phyloP scores from a whole-genome alignment of 1,140 invertebrate species.

The Triops cancriformis region DNA sequence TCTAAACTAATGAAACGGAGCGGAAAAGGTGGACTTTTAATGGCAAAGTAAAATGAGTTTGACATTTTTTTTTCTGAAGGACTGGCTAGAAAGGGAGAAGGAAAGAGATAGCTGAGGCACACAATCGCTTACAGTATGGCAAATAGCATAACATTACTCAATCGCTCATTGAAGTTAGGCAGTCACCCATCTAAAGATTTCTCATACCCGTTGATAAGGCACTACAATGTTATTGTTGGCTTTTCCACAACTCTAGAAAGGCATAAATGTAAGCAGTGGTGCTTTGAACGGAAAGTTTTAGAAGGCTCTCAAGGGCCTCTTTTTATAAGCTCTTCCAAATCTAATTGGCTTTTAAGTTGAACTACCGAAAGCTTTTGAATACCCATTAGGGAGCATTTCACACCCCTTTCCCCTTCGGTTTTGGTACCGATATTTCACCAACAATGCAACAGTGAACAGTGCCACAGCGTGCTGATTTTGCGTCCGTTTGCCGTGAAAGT shows the following conservation, averaged over 20 bases:
- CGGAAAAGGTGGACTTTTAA: background rate
- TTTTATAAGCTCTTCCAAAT: background rate
- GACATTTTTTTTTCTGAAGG: background rate
- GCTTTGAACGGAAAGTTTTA: background rate
- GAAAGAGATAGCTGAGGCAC: no score
- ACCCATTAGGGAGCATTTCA: background rate
- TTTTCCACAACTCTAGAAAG: background rate
- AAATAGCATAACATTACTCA: background rate
- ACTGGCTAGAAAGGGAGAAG: background rate
- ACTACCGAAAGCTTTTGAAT: background rate
- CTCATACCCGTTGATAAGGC: background rate
- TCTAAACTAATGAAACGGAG: conserved; percentile 11
- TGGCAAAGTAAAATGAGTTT: background rate
- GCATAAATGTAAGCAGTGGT: background rate
- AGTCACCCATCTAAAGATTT: background rate
- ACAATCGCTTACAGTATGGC: background rate
- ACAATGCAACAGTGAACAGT: background rate
- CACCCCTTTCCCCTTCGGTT: background rate
- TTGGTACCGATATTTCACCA: background rate
- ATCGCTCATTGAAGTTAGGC: background rate
- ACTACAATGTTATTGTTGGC: background rate
- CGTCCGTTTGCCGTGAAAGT: background rate
- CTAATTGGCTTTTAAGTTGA: background rate
- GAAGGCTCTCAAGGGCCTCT: background rate
- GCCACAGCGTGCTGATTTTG: background rate